Evolutionary conservation across 1,140 invertebrate genomes (phyloP).

Genomic region (Atta cephalotes): DNA sequence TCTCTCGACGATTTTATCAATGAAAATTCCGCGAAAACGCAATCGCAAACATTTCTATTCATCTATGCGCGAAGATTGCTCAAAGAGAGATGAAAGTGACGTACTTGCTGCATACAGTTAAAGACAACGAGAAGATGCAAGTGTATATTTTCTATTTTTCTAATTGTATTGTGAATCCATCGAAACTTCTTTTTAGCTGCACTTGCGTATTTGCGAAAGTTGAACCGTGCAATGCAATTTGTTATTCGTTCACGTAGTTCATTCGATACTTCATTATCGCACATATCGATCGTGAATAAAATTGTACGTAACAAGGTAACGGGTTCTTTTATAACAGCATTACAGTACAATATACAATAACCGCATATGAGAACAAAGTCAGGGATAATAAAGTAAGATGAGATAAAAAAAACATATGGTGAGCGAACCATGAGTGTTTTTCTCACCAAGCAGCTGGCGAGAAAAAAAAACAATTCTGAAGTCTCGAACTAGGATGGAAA

Average conservation of each 20-base stretch:
- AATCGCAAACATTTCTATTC: background rate
- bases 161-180: background rate
- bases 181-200: background rate
- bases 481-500: background rate
- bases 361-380: constrained; percentile 56
- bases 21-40: background rate
- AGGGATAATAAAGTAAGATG: constrained; percentile 65
- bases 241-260: background rate
- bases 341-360: background rate
- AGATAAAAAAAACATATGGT: constrained; percentile 5
- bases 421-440: background rate
- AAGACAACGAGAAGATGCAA: background rate
- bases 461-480: background rate
- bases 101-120: background rate
- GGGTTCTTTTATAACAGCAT: background rate
- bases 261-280: constrained; percentile 5
- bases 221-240: background rate
- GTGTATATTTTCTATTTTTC: constrained; percentile 11
- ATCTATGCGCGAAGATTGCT: background rate
- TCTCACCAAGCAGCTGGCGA: background rate
- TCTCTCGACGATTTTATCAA: background rate
- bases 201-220: background rate
- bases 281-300: background rate
- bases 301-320: background rate
- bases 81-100: constrained; percentile 2